These are phyloP conservation scores for Enteromius thamalakanensis DNA, from an alignment of 2,797 vertebrate species.

Conservation along the genomic window DNA sequence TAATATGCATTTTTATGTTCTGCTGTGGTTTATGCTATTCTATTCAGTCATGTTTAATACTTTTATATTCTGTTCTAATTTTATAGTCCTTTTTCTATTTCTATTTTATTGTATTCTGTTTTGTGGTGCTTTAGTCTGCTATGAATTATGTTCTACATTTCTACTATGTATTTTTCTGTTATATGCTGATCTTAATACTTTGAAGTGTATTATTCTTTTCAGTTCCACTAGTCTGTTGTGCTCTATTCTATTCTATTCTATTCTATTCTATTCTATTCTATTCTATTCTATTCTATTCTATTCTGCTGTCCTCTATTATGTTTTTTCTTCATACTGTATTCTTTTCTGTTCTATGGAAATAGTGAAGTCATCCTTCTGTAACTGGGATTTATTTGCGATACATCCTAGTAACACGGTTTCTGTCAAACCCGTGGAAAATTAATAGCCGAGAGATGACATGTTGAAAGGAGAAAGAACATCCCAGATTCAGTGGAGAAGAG, in stretches of 20 bases:
- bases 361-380: background rate
- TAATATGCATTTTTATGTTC: background rate
- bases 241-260: background rate
- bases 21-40: background rate
- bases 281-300: too few relatives aligned
- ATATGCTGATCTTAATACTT: background rate
- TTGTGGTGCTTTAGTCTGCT: background rate
- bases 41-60: background rate
- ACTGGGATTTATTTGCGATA: slow-evolving; percentile 20
- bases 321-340: background rate
- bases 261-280: background rate
- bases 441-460: slow-evolving; percentile 32
- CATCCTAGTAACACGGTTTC: slow-evolving; percentile 25
- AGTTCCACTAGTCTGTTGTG: background rate
- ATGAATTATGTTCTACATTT: background rate
- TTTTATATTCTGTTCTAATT: background rate
- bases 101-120: background rate
- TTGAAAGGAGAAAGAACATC: slow-evolving; percentile 30
- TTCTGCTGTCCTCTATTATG: background rate
- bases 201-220: background rate
- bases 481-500: slow-evolving; percentile 65
- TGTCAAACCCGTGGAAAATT: slow-evolving; percentile 37
- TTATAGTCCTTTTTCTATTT: background rate
- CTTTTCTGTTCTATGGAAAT: background rate
- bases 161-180: background rate